phyloP scores from a whole-genome alignment of 1,140 invertebrate genomes.

The Doryteuthis pealeii region DNA sequence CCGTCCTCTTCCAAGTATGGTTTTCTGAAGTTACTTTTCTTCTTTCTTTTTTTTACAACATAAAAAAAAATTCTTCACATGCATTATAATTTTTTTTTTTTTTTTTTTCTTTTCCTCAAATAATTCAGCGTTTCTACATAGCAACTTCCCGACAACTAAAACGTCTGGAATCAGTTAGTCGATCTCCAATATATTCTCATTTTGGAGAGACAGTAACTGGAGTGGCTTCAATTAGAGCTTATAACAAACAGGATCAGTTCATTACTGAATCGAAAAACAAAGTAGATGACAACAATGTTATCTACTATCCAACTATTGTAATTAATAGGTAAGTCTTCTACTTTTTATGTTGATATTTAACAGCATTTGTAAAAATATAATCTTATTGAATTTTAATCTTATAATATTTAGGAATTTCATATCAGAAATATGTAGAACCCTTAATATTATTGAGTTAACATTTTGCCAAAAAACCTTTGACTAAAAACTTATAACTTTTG shows the following conservation, averaged over 20 bases:
- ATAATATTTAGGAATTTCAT: too few relatives aligned
- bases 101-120: neutral
- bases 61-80: too few relatives aligned
- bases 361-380: too few relatives aligned
- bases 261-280: conserved; percentile 61
- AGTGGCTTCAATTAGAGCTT: conserved; percentile 54
- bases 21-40: too few relatives aligned
- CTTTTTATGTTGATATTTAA: conserved; percentile 56
- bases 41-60: too few relatives aligned
- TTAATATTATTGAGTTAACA: too few relatives aligned
- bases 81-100: too few relatives aligned
- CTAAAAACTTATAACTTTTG: too few relatives aligned
- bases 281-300: conserved; percentile 64
- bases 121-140: conserved; percentile 86
- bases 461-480: too few relatives aligned
- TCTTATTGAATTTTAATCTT: too few relatives aligned
- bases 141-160: conserved; percentile 91
- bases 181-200: conserved; percentile 97
- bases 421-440: too few relatives aligned
- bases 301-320: conserved; percentile 59
- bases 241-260: conserved; percentile 61
- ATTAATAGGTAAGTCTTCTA: conserved; percentile 54
- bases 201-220: conserved; percentile 80
- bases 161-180: conserved; percentile 91
- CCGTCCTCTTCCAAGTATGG: too few relatives aligned